Conservation (phyloP, 2,797 vertebrate species). For the Chaetophractus vellerosus region DNA sequence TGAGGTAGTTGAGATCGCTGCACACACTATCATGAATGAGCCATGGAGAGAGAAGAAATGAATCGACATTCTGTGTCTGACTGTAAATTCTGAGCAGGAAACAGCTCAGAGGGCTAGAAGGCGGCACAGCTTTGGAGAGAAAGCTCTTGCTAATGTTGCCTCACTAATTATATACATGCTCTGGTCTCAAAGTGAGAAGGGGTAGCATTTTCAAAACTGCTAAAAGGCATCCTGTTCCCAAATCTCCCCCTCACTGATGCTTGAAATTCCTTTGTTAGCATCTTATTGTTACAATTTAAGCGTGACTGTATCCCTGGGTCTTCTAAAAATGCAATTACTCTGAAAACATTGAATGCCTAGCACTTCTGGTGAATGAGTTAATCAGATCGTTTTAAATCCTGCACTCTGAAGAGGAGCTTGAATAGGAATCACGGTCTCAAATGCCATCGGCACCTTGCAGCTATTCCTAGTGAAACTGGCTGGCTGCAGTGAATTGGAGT, state of each 20-base stretch:
- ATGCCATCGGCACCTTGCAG: background rate
- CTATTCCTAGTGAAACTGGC: too few relatives aligned
- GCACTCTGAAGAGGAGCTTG: background rate
- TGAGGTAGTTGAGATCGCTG: background rate
- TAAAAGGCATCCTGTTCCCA: background rate
- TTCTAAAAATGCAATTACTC: background rate
- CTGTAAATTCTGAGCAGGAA: background rate
- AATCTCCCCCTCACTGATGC: background rate
- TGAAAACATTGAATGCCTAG: background rate
- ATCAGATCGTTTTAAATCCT: background rate
- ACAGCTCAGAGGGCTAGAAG: background rate
- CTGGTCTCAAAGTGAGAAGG: background rate
- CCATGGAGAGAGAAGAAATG: background rate
- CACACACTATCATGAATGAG: background rate
- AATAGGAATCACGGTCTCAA: background rate
- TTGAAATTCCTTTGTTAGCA: background rate
- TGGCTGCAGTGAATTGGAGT: background rate
- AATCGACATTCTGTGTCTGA: background rate
- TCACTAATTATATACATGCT: background rate
- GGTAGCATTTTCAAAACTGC: background rate
- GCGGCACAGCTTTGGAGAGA: background rate
- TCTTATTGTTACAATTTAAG: background rate
- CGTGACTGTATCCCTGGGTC: background rate
- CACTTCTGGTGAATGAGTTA: background rate
- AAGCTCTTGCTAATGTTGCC: background rate